A percentile compares a stretch with the other conserved stretches of the same genome.
Evolutionary conservation across 1,140 invertebrate species (phyloP).

Genomic region (Coptotermes formosanus): DNA sequence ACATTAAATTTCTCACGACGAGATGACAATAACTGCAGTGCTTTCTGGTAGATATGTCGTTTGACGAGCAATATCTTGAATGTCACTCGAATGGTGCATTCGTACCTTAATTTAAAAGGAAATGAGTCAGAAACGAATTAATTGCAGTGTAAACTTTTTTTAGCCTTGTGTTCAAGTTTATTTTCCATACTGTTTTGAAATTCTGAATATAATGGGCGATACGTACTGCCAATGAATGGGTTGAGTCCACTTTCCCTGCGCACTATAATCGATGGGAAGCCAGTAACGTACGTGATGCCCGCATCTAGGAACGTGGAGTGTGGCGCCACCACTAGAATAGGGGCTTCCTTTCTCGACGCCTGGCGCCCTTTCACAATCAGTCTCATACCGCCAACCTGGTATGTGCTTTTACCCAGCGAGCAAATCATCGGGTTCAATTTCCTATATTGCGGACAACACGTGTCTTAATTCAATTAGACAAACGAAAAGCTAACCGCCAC

Average conservation of each 20-base stretch:
- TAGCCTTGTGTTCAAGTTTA: too few species aligned
- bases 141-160: too few species aligned
- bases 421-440: constrained; percentile 63
- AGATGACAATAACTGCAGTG: too few species aligned
- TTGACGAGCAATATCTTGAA: too few species aligned
- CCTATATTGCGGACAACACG: constrained; percentile 43
- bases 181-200: too few species aligned
- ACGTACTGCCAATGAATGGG: constrained; percentile 83
- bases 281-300: constrained; percentile 74
- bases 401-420: constrained; percentile 67
- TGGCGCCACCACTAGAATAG: constrained; percentile 80
- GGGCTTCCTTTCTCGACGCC: constrained; percentile 69
- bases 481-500: not conserved
- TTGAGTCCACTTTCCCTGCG: constrained; percentile 72
- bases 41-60: too few species aligned
- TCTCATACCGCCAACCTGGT: constrained; percentile 74
- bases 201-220: too few species aligned
- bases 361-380: constrained; percentile 73
- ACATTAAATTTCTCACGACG: too few species aligned
- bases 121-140: too few species aligned
- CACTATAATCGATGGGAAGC: constrained; percentile 76
- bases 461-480: not conserved
- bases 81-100: too few species aligned
- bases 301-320: constrained; percentile 87
- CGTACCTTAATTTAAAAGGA: too few species aligned